Evolutionary conservation across 2,888 invertebrate species (phyloP), one percentile per base, ranked within the genome.

Genomic region (Andrena haemorrhoa): DNA sequence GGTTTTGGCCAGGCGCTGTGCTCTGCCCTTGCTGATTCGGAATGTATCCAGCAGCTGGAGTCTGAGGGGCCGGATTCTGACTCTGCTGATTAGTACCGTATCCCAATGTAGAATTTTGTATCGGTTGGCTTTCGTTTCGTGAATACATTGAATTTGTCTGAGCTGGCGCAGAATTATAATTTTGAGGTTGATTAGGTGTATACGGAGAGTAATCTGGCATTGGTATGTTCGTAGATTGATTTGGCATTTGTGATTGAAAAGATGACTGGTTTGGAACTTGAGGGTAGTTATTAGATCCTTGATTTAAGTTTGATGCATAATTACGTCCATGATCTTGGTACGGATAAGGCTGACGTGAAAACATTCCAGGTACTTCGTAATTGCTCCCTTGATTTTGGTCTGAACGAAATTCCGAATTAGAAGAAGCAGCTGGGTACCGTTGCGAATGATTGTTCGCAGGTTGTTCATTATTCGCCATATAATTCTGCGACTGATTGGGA

Each of bases 241-340:
- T 90, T 2, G 92, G 75, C 82, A 91, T 85, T 61, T 89, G 90
- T 5, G 89, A 35, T 51, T 89, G 91, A 61, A 90, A 92, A 65
- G 90, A 80, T n/a, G 89, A 65, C 35, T 88, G 90, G 75, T 87
- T 89, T n/a, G 89, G n/a, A 31, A 87, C 86, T 73, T 92, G 93
- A 7, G 91, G 69, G 75, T 93, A 93, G 82, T 91, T 93, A 41
- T 68, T 88, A 69, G 89, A 72, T 51, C 86, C 89, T 84, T 89
- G 92, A 73, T 89, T 92, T 16, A 92, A n/a, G 58, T 82, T 90
- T 7, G 90, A 63, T 3, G 89, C 82, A 74, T 92, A 93, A 81
- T 90, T 92, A 29, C 92, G 90, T 12, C 86, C 84, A 60, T 90
- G 92, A 47, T 93, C 93, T 75, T 91, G 91, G 78, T 93, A 94